Base-by-base conservation (phyloP, 2,888 invertebrate species). In the Cotesia congregata region DNA sequence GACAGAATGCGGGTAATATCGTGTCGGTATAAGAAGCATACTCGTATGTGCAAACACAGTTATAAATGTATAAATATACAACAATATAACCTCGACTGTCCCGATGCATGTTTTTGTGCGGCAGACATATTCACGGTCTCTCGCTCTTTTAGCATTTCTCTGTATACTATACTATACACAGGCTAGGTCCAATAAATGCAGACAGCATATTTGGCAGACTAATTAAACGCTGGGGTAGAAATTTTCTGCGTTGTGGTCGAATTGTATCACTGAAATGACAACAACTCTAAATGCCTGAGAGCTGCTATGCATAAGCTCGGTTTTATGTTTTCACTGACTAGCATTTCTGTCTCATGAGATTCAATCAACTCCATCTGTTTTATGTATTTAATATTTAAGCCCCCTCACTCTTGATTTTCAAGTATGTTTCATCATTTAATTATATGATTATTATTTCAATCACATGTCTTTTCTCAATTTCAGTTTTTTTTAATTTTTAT, bases 191-290 rank as follows among this genome's bases (percentile, higher is more conserved):
- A 30, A 30, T 30, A 77, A 78, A 80, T 79, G 75, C 69, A 75
- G 61, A 76, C 73, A 75, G 78, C 79, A 80, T 79, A 81, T 82
- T 80, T 78, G 77, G 74, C 64, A 62, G 75, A 77, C 80, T 80
- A 80, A 81, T 82, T 81, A 80, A 81, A 77, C 73, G 75, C 70
- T 39, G 73, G 77, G 64, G 74, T 39, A 72, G 72, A 77, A 79
- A 80, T 78, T 80, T 78, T 80, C 69, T 71, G 39, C 17, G 38
- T 69, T 79, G 79, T 68, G 77, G 80, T 79, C 77, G 76, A 79
- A 80, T 70, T 72, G 76, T 76, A 77, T 77, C 75, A 79, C 76
- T 71, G 62, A 64, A 76, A 77, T 77, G 74, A 80, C 75, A 69
- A 70, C 59, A 12, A 61, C 64, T 68, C 59, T 6, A 65, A 74